Evolutionary conservation across 2,113 vertebrate genomes (phyloP).

Genomic region (Porphyrio hochstetteri): DNA sequence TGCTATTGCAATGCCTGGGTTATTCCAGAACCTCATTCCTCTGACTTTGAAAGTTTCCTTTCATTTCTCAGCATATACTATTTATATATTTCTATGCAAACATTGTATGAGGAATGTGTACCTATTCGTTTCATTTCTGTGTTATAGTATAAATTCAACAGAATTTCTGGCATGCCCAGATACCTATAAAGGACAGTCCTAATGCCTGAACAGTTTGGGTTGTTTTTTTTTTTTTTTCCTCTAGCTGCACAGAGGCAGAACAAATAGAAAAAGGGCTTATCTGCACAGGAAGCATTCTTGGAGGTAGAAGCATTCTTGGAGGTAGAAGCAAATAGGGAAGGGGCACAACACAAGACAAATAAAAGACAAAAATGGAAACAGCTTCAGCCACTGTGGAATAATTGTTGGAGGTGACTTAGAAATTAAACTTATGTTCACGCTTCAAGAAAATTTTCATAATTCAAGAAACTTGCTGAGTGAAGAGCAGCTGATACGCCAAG

Average conservation of each 20-base stretch:
- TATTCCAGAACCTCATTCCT: background rate
- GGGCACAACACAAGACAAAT: background rate
- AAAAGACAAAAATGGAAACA: background rate
- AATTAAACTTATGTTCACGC: too few relatives aligned
- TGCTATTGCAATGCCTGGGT: background rate
- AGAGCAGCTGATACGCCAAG: too few relatives aligned
- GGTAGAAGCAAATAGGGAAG: background rate
- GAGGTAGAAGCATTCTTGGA: background rate
- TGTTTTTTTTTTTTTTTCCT: background rate
- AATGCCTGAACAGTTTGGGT: fast-evolving
- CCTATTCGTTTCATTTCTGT: background rate
- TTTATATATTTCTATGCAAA: too few relatives aligned
- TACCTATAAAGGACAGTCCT: background rate
- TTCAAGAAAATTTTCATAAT: too few relatives aligned
- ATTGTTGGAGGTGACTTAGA: too few relatives aligned
- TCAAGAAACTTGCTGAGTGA: too few relatives aligned
- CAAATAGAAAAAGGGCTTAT: background rate
- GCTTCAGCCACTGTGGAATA: background rate
- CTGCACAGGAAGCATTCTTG: background rate
- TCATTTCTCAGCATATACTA: background rate
- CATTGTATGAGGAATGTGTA: too few relatives aligned
- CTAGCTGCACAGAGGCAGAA: background rate
- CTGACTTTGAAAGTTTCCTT: background rate
- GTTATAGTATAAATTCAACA: background rate
- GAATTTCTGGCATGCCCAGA: background rate